These are phyloP conservation scores for Pedicia rivosa DNA, from an alignment of 2,888 invertebrate genomes.

Conservation along the genomic window DNA sequence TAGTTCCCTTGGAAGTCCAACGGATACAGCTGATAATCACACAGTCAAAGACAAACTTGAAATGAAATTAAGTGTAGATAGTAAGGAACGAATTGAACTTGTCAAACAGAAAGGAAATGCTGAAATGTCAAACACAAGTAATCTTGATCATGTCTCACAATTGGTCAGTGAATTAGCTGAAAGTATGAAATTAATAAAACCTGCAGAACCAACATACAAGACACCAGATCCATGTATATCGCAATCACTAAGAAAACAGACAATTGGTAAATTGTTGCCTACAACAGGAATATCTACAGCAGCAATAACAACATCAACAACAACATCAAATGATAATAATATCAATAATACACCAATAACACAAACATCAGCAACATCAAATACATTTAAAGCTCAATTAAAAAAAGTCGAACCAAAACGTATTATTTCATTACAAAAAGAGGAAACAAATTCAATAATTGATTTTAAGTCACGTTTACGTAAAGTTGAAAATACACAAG, in stretches of 20 bases:
- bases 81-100: conserved; percentile 59
- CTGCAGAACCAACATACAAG: conserved; percentile 16
- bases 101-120: conserved; percentile 35
- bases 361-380: conserved; percentile 20
- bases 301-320: conserved; percentile 7
- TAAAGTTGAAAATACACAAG: conserved; percentile 47
- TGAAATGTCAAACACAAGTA: conserved; percentile 35
- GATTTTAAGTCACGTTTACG: conserved; percentile 72
- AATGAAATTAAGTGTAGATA: conserved; percentile 64
- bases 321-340: conserved; percentile 16
- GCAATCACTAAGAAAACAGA: conserved; percentile 11
- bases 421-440: conserved; percentile 33
- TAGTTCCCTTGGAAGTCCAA: conserved; percentile 36
- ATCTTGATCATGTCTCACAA: conserved; percentile 55
- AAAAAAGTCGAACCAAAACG: conserved; percentile 60
- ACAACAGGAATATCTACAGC: conserved; percentile 16
- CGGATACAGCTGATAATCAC: conserved; percentile 12
- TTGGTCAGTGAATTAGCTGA: conserved; percentile 74
- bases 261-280: conserved; percentile 15
- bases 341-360: neutral
- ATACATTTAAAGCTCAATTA: conserved; percentile 47
- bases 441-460: conserved; percentile 47
- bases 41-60: conserved; percentile 68
- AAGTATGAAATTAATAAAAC: conserved; percentile 49
- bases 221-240: conserved; percentile 14